These are phyloP conservation scores for Sandelia bainsii DNA, from an alignment of 2,797 vertebrate genomes.

Conservation along the genomic window DNA sequence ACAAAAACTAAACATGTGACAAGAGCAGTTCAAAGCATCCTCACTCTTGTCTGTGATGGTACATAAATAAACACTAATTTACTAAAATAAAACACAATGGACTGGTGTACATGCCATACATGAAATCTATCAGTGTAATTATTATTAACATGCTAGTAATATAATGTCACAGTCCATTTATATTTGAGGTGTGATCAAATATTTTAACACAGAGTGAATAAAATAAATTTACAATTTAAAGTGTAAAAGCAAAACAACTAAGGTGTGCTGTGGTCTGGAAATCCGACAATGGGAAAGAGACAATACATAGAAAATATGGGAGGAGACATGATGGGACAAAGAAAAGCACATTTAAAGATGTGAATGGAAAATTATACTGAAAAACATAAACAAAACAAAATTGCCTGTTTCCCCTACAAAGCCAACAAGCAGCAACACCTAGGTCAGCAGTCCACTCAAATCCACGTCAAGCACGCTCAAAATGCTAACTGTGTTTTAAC, in stretches of 20 bases:
- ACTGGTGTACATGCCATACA: conserved; percentile 44
- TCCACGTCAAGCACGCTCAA: conserved; percentile 31
- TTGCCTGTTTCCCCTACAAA: conserved; percentile 40
- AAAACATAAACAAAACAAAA: background rate
- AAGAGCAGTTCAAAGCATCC: conserved; percentile 33
- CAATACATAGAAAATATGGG: conserved; percentile 34
- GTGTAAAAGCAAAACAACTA: conserved; percentile 37
- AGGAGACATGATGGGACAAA: conserved; percentile 1
- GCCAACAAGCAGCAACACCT: conserved; percentile 44
- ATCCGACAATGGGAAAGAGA: conserved; percentile 53
- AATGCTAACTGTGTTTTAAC: conserved; percentile 49
- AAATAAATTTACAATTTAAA: conserved; percentile 9
- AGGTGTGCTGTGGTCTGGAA: conserved; percentile 64
- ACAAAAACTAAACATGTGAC: conserved; percentile 80
- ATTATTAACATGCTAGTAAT: conserved; percentile 33
- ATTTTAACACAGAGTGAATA: conserved; percentile 1
- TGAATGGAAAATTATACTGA: conserved; percentile 7
- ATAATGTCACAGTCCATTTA: conserved; percentile 34
- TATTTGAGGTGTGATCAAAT: conserved; percentile 6
- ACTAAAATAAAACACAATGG: conserved; percentile 37
- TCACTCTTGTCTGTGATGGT: conserved; percentile 33
- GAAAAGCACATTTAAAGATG: conserved; percentile 18
- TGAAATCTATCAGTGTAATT: background rate
- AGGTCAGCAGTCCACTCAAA: conserved; percentile 39
- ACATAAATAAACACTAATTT: background rate